Evolutionary conservation across 2,888 invertebrate genomes (phyloP), one percentile per base, ranked within the genome.

Genomic region (Epsilonema sp.): DNA sequence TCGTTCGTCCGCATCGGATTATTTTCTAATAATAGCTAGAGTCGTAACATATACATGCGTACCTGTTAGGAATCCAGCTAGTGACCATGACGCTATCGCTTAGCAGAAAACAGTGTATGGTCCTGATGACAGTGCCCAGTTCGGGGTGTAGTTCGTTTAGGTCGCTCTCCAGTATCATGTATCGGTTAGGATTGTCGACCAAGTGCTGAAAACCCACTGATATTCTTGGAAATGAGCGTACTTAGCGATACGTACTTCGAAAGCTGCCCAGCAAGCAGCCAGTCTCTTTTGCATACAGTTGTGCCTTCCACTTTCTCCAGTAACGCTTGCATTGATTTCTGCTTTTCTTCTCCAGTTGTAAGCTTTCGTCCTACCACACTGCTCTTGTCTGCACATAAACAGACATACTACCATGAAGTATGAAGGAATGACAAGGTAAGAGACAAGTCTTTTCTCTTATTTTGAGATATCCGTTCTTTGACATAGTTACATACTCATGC

Each of bases 1-100:
- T n/a, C n/a, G n/a, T n/a, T n/a, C n/a, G n/a, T n/a, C n/a, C n/a
- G n/a, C n/a, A n/a, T n/a, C n/a, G n/a, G n/a, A n/a, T n/a, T n/a
- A n/a, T n/a, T n/a, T n/a, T n/a, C n/a, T n/a, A n/a, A n/a, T n/a
- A n/a, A n/a, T n/a, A n/a, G n/a, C n/a, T n/a, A n/a, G n/a, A n/a
- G n/a, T n/a, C n/a, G n/a, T n/a, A n/a, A n/a, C n/a, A n/a, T n/a
- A n/a, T n/a, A n/a, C n/a, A n/a, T n/a, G n/a, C n/a, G 13, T 21
- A 26, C 20, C n/a, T 25, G 64, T 46, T 26, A 25, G 78, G 74
- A 56, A 80, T 75, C 76, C 80, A 79, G 44, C 79, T 80, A 24
- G 87, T 82, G 51, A 90, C 74, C 76, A 90, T 82, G 45, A 90
- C 74, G 52, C 83, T 79, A 68, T 92, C 92, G 66, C 80, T 86